phyloP scores from a whole-genome alignment of 2,888 invertebrate species.

The Drosophila tripunctata region DNA sequence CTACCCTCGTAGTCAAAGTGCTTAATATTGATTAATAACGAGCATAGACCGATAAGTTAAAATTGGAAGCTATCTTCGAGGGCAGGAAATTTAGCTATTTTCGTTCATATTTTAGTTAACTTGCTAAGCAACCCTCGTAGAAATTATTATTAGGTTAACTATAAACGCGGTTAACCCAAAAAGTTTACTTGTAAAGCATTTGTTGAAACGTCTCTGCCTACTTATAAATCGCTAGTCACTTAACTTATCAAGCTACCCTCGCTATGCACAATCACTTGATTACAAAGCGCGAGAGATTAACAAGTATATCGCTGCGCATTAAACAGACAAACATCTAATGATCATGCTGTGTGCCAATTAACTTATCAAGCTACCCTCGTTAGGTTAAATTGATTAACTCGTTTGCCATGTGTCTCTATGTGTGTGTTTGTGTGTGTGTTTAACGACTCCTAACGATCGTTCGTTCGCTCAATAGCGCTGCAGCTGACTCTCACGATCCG shows the following conservation, averaged over 20 bases:
- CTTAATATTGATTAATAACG: no score
- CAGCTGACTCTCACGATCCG: slow-evolving; percentile 89
- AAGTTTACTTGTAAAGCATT: no score
- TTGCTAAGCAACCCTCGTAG: neutral
- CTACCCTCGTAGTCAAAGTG: no score
- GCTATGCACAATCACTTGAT: no score
- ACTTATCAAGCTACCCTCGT: slow-evolving; percentile 27
- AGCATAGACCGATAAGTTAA: neutral
- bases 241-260: neutral
- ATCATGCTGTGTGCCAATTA: neutral
- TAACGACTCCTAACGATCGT: neutral
- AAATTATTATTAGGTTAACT: neutral
- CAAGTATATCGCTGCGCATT: neutral
- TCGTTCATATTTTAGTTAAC: no score
- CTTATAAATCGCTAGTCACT: no score
- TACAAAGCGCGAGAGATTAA: neutral
- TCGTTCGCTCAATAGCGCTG: slow-evolving; percentile 75
- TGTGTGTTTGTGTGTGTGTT: neutral
- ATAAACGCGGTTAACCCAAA: neutral
- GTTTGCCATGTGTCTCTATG: slow-evolving; percentile 1
- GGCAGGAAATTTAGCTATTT: no score
- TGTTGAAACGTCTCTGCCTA: no score
- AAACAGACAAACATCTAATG: neutral
- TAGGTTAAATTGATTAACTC: slow-evolving; percentile 16
- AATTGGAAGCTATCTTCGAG: no score